These are phyloP conservation scores for Geococcyx californianus DNA, from an alignment of 2,113 vertebrate genomes.

Conservation along the genomic window DNA sequence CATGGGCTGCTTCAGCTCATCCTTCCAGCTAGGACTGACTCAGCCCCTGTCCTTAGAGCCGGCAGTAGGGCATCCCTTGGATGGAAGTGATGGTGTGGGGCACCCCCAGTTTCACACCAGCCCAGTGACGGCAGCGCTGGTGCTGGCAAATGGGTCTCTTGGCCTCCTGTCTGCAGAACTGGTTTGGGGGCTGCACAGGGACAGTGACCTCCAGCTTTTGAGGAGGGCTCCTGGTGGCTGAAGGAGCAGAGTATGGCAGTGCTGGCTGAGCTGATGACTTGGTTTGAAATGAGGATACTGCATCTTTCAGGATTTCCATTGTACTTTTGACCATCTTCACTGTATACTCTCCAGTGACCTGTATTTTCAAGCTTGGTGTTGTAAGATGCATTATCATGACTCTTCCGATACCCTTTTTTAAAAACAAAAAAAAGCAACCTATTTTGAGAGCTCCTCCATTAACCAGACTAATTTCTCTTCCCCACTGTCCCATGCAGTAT, in stretches of 20 bases:
- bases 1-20: too few relatives aligned
- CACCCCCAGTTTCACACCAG: not conserved
- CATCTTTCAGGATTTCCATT: constrained; percentile 58
- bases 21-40: not conserved
- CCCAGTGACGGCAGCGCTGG: not conserved
- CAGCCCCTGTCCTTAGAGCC: not conserved
- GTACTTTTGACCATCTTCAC: constrained; percentile 62
- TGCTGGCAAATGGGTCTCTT: not conserved
- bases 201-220: not conserved
- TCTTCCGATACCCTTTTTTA: constrained; percentile 33
- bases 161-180: not conserved
- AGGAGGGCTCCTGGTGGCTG: not conserved
- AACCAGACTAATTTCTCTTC: not conserved
- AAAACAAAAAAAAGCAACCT: not conserved
- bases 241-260: not conserved
- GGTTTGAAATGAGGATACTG: constrained; percentile 40
- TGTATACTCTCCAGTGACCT: constrained; percentile 66
- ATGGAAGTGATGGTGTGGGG: not conserved
- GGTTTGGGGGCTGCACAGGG: not conserved
- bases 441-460: constrained; percentile 35
- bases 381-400: constrained; percentile 39
- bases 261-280: not conserved
- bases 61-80: accelerated
- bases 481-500: not conserved
- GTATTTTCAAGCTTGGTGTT: constrained; percentile 69